These are phyloP conservation scores for Rhodeus uyekii DNA, from an alignment of 2,797 vertebrate species.

Conservation along the genomic window DNA sequence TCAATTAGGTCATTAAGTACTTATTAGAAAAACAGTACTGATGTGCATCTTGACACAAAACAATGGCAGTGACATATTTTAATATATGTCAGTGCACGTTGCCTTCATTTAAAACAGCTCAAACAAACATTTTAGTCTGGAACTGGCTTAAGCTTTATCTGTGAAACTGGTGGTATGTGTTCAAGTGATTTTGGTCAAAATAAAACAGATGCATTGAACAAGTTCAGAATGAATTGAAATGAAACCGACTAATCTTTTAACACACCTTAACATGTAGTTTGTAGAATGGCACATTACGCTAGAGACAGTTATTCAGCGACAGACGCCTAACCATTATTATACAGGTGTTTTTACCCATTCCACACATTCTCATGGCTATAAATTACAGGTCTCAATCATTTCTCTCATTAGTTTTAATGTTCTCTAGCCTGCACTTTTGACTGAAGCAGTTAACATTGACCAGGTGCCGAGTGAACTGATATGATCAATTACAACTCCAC, in stretches of 20 bases:
- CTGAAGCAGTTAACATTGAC: slow-evolving; percentile 53
- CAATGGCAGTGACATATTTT: too few relatives aligned
- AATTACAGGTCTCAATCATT: slow-evolving; percentile 59
- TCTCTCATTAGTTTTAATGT: slow-evolving; percentile 68
- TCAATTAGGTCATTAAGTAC: too few relatives aligned
- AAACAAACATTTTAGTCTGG: too few relatives aligned
- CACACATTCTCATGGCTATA: slow-evolving; percentile 66
- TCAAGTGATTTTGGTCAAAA: neutral
- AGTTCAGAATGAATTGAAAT: neutral
- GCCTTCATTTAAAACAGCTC: too few relatives aligned
- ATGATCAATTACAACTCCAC: neutral
- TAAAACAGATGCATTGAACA: neutral
- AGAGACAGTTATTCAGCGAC: slow-evolving; percentile 47
- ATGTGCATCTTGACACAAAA: too few relatives aligned
- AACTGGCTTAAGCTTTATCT: too few relatives aligned
- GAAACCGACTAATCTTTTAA: neutral
- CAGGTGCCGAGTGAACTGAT: slow-evolving; percentile 64
- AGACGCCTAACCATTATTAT: slow-evolving; percentile 64
- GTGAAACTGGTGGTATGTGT: too few relatives aligned
- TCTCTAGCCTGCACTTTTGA: slow-evolving; percentile 58
- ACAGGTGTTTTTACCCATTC: slow-evolving; percentile 74
- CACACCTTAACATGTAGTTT: neutral
- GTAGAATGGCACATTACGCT: slow-evolving; percentile 33
- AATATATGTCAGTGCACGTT: too few relatives aligned
- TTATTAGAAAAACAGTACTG: too few relatives aligned